A percentile compares a stretch with the other conserved stretches of the same genome.
These are phyloP conservation scores for Drosophila ustulata DNA, from an alignment of 2,888 invertebrate genomes.

Conservation along the genomic window DNA sequence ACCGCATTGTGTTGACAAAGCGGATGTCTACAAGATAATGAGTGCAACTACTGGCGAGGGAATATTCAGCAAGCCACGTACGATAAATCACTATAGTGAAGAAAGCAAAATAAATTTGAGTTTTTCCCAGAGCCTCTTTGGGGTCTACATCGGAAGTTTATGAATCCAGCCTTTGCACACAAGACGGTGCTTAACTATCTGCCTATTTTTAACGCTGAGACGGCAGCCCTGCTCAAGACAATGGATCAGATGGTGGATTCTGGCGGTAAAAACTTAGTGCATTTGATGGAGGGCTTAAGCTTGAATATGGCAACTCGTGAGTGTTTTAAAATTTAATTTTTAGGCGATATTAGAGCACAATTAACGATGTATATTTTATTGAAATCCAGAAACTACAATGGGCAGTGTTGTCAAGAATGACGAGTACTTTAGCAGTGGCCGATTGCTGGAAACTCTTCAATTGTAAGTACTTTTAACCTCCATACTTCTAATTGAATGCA, in stretches of 20 bases:
- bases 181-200: constrained; percentile 80
- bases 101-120: constrained; percentile 15
- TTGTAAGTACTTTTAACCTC: constrained; percentile 59
- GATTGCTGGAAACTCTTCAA: constrained; percentile 73
- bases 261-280: constrained; percentile 67
- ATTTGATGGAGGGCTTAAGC: constrained; percentile 74
- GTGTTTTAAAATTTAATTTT: constrained; percentile 24
- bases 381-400: constrained; percentile 82
- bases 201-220: constrained; percentile 80
- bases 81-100: background rate
- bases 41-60: constrained; percentile 80
- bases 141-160: constrained; percentile 79
- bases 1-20: constrained; percentile 80
- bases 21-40: constrained; percentile 75
- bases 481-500: background rate
- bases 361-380: background rate
- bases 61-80: constrained; percentile 78
- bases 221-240: constrained; percentile 55
- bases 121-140: constrained; percentile 72
- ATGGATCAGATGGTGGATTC: constrained; percentile 39
- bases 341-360: background rate
- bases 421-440: constrained; percentile 47
- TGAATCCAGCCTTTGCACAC: constrained; percentile 82
- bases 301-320: constrained; percentile 81
- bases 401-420: constrained; percentile 69